Evolutionary conservation across 2,888 invertebrate genomes (phyloP), one percentile per base, ranked within the genome.

Genomic region (Ochropleura plecta): DNA sequence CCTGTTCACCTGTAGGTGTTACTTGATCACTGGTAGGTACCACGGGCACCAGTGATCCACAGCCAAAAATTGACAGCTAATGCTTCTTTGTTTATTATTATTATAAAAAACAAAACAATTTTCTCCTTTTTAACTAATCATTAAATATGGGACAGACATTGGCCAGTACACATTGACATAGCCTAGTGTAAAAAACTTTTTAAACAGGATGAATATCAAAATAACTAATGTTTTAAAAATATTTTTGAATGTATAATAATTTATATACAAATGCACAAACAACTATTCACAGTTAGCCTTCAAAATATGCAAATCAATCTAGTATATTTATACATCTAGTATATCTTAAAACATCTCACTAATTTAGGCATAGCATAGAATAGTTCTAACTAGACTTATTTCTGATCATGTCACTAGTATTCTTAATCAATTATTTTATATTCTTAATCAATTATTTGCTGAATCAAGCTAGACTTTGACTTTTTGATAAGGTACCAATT

Each of bases 231-330:
- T 49, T 51, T 67, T 53, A 20, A 20, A 12, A 12, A 48, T 12
- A 48, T 12, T n/a, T n/a, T n/a, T n/a, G n/a, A n/a, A n/a, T 3
- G 4, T n/a, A 12, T 55, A 53, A 42, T 48, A 62, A 48, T 44
- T 16, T 51, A 60, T 53, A 18, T 51, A 30, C 30, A 30, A 14
- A 48, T 0, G 1, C 16, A 57, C 9, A 78, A 51, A 78, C 40
- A 49, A 40, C 8, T 16, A 7, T 49, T 14, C 18, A 42, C 20
- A 49, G 42, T 60, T 18, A 62, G 62, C 62, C 62, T 62, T 62
- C 62, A 62, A 62, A 62, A 44, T 48, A 80, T 81, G 42, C n/a
- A 70, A 79, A 76, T 76, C n/a, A n/a, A 70, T 51, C 62, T 60
- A 46, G 1, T 46, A 10, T 8, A 18, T n/a, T n/a, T 30, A 2